Percentiles rank a stretch among this genome's conserved stretches.
These are phyloP conservation scores for Corythaixoides concolor DNA, from an alignment of 2,113 vertebrate species.

Conservation along the genomic window DNA sequence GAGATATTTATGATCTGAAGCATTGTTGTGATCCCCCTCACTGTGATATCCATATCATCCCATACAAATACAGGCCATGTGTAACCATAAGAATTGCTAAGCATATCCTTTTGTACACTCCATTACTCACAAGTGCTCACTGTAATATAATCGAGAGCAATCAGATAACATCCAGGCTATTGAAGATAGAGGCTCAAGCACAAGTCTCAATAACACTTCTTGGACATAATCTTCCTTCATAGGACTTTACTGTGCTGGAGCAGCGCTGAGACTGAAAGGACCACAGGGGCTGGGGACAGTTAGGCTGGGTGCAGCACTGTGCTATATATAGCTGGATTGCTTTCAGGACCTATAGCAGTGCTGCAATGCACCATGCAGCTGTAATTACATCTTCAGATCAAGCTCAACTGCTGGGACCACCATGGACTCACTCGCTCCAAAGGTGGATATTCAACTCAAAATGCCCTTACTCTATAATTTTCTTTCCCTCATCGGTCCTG, in stretches of 20 bases:
- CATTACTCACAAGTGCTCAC: neutral
- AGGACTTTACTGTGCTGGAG: neutral
- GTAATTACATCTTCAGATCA: neutral
- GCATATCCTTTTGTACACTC: neutral
- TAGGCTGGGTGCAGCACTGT: neutral
- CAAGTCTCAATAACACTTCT: neutral
- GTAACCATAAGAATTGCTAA: neutral
- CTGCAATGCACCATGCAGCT: fast-evolving
- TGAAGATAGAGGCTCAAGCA: neutral
- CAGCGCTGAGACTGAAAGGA: neutral
- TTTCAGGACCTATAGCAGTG: neutral
- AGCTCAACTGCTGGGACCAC: neutral
- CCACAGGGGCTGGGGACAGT: fast-evolving
- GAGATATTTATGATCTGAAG: neutral
- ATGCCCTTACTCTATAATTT: neutral
- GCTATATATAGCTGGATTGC: neutral
- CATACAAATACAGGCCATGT: neutral
- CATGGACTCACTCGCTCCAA: neutral
- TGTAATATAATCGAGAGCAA: neutral
- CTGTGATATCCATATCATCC: neutral
- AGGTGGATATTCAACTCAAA: neutral
- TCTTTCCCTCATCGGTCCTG: neutral
- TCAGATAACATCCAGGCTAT: neutral
- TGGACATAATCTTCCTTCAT: neutral
- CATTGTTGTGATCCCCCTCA: neutral